Conservation (phyloP, 2,797 vertebrate genomes). For the Meda fulgida region DNA sequence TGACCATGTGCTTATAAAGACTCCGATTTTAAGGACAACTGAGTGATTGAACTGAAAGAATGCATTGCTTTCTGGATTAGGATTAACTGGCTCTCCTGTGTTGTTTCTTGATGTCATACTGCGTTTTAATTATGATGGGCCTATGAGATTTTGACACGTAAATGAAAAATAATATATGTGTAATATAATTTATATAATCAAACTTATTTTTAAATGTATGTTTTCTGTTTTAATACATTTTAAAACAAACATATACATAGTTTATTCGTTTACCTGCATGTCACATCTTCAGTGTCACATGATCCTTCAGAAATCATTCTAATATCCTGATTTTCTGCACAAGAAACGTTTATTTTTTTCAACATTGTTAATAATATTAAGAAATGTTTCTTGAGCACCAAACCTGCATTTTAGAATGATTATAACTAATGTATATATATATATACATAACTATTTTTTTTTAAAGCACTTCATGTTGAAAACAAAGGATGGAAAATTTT, state of each 20-base stretch:
- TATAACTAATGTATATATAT: too few relatives aligned
- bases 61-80: neutral
- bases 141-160: neutral
- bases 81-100: neutral
- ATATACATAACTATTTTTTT: too few relatives aligned
- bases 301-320: neutral
- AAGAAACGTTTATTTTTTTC: neutral
- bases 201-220: neutral
- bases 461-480: too few relatives aligned
- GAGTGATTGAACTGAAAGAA: neutral
- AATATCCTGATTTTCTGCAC: neutral
- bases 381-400: too few relatives aligned
- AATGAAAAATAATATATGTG: neutral
- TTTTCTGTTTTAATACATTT: neutral
- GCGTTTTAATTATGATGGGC: neutral
- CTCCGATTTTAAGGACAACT: neutral
- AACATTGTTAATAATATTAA: too few relatives aligned
- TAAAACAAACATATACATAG: too few relatives aligned
- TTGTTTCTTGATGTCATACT: conserved; percentile 1
- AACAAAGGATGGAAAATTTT: too few relatives aligned
- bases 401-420: too few relatives aligned
- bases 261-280: too few relatives aligned
- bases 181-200: neutral
- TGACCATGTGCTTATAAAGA: neutral
- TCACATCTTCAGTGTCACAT: too few relatives aligned